phyloP scores from a whole-genome alignment of 64 coral and sea anemone species.

The Exaiptasia diaphana region DNA sequence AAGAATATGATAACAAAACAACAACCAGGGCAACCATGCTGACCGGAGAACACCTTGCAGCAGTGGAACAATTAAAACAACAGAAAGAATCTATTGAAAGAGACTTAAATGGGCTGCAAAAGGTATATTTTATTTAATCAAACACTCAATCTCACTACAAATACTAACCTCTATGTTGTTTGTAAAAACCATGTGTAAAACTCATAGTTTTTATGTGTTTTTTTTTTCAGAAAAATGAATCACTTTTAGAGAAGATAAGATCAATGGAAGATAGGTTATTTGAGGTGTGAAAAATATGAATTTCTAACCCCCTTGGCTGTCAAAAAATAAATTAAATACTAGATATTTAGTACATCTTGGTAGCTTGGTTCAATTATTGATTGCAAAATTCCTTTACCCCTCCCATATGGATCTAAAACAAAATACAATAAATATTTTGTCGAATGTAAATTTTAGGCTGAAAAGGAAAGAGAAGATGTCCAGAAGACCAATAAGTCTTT shows the following conservation, averaged over 20 bases:
- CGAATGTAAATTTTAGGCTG: background rate
- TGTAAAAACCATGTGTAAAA: too few relatives aligned
- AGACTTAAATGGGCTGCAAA: background rate
- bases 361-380: too few relatives aligned
- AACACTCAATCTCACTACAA: too few relatives aligned
- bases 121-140: too few relatives aligned
- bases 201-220: too few relatives aligned
- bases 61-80: background rate
- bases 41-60: background rate
- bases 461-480: slow-evolving; percentile 40
- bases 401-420: background rate
- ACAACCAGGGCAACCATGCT: background rate
- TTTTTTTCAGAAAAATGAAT: background rate
- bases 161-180: too few relatives aligned
- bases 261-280: background rate
- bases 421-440: background rate
- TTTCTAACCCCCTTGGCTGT: too few relatives aligned
- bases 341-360: too few relatives aligned
- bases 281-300: too few relatives aligned
- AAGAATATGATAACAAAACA: background rate
- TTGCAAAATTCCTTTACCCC: too few relatives aligned
- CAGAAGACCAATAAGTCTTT: slow-evolving; percentile 67
- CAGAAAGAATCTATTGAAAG: background rate
- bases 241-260: background rate
- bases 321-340: too few relatives aligned